Evolutionary conservation across 1,140 invertebrate species (phyloP).

Genomic region (Nomia melanderi): DNA sequence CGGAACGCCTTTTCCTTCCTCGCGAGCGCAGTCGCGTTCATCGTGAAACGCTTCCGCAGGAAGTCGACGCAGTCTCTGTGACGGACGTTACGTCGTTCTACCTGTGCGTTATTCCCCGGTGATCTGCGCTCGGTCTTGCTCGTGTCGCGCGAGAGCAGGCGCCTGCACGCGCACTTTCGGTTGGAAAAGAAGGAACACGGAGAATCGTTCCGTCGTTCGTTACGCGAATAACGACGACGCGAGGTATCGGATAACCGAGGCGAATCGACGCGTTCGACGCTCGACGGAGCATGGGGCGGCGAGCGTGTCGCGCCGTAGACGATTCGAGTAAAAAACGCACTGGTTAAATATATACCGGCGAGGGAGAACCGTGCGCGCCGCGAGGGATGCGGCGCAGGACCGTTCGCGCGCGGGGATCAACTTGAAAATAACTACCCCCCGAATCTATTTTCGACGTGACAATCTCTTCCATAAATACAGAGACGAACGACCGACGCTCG

Average conservation of each 20-base stretch:
- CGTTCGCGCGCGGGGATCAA: neutral
- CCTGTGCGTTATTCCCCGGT: neutral
- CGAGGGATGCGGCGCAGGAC: neutral
- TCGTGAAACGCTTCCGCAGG: constrained; percentile 65
- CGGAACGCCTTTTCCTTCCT: constrained; percentile 31
- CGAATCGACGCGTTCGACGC: too few species aligned
- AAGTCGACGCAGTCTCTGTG: constrained; percentile 67
- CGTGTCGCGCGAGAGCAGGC: too few species aligned
- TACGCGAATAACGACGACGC: too few species aligned
- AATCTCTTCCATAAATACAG: constrained; percentile 41
- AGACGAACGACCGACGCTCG: neutral
- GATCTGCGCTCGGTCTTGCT: neutral
- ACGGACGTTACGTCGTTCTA: constrained; percentile 56
- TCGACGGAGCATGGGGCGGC: neutral
- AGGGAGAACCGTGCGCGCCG: neutral
- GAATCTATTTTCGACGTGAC: constrained; percentile 36
- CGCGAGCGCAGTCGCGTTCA: constrained; percentile 2
- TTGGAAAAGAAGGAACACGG: too few species aligned
- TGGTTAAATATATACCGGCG: constrained; percentile 21
- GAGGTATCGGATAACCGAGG: too few species aligned
- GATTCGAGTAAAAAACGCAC: constrained; percentile 14
- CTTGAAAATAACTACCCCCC: constrained; percentile 12
- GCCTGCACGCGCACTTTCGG: too few species aligned
- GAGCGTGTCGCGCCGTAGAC: neutral
- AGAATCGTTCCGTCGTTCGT: too few species aligned